Evolutionary conservation across 2,113 vertebrate species (phyloP).

Genomic region (Parus major): DNA sequence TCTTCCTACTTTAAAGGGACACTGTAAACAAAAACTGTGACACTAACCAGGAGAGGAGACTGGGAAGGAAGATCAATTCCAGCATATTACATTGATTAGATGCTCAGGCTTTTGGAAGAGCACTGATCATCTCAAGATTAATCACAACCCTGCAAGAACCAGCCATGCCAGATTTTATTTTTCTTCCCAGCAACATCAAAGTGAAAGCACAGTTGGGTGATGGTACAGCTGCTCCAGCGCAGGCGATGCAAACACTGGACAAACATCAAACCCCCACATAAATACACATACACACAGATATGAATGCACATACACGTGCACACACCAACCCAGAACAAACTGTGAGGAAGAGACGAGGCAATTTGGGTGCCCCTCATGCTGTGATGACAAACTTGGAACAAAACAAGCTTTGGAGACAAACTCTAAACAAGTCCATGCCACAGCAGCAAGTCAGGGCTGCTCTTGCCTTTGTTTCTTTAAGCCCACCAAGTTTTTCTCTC

Average conservation of each 20-base stretch:
- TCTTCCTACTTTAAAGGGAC: neutral
- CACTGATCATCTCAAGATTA: neutral
- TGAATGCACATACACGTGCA: neutral
- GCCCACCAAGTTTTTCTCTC: neutral
- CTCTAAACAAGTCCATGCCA: neutral
- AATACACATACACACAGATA: neutral
- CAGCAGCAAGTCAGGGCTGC: neutral
- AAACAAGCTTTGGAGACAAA: neutral
- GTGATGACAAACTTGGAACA: neutral
- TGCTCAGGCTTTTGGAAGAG: neutral
- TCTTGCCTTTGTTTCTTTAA: neutral
- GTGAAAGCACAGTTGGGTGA: neutral
- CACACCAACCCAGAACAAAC: neutral
- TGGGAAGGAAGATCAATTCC: neutral
- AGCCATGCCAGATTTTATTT: neutral
- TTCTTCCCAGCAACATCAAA: neutral
- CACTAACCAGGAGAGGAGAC: neutral
- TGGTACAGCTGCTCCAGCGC: accelerated
- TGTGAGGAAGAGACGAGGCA: neutral
- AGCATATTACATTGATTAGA: neutral
- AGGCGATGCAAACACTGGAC: neutral
- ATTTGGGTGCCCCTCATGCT: neutral
- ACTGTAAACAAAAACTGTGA: neutral
- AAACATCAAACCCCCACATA: neutral
- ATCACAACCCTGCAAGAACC: neutral